phyloP scores from a whole-genome alignment of 2,888 invertebrate species.

The Noctua janthe region DNA sequence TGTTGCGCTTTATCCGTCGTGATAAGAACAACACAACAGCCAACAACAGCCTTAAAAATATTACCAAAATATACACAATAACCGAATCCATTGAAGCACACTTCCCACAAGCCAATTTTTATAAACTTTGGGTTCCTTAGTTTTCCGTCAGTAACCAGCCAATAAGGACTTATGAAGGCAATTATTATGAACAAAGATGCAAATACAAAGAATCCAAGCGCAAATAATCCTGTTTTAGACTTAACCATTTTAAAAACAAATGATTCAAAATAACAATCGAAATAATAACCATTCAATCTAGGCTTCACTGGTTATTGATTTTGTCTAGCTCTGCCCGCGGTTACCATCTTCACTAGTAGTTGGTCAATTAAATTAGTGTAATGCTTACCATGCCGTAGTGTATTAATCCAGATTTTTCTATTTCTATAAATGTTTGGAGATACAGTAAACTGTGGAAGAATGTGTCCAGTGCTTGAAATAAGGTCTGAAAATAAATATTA shows the following conservation, averaged over 20 bases:
- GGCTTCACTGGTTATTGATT: too few species aligned
- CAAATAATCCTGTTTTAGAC: slow-evolving; percentile 92
- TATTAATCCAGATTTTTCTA: background rate
- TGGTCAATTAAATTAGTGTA: background rate
- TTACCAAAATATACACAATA: too few species aligned
- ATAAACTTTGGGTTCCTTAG: slow-evolving; percentile 94
- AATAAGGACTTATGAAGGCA: slow-evolving; percentile 96
- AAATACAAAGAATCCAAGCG: slow-evolving; percentile 91
- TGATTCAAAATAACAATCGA: slow-evolving; percentile 23
- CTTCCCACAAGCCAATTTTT: slow-evolving; percentile 97
- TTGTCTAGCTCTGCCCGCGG: too few species aligned
- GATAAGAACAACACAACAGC: too few species aligned
- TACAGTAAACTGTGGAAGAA: slow-evolving; percentile 4
- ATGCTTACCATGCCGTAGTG: background rate
- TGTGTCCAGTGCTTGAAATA: slow-evolving; percentile 8
- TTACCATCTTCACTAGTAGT: background rate
- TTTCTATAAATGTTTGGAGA: slow-evolving; percentile 2
- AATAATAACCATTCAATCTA: slow-evolving; percentile 18
- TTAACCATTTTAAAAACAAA: slow-evolving; percentile 87
- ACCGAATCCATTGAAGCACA: slow-evolving; percentile 97
- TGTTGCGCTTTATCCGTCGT: too few species aligned
- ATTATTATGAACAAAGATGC: slow-evolving; percentile 94
- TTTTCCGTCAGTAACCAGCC: slow-evolving; percentile 96
- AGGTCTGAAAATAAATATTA: background rate
- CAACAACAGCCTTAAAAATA: too few species aligned